Evolutionary conservation across 2,797 vertebrate genomes (phyloP), one percentile per base, ranked within the genome.

Genomic region (Myotis myotis): DNA sequence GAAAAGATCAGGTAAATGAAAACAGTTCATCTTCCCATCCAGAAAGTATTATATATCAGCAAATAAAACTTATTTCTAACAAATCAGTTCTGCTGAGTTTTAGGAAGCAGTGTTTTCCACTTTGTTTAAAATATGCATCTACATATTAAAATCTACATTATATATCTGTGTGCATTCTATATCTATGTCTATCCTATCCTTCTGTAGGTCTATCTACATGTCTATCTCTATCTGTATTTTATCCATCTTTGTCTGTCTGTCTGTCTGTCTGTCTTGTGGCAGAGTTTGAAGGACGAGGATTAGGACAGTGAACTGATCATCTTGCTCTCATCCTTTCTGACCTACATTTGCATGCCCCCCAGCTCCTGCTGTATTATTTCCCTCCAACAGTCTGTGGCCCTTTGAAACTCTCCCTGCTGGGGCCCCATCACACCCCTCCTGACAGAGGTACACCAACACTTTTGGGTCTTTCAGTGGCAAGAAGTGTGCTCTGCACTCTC

Each of bases 1-100:
- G 98, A 99, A 82, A 99, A 98, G 89, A 98, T 99, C 98, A 99
- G 99, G 99, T 99, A 68, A 76, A 38, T 44, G 53, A 30, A 41
- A 38, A 8, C 19, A 51, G 36, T 28, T 38, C n/a, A 1, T 30
- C 1, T 53, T 57, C 47, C 57, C 19, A 8, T 12, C 17, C 55
- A 19, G 23, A 47, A 76, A 33, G 17, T 33, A 55, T 38, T 55
- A 53, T 47, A 72, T 12, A 41, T 57, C 53, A 16, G 6, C 33
- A 72, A 10, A 6, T 19, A 2, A 6, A 9, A 23, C 38, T 33
- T 25, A n/a, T 4, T 70, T 84, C 57, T 72, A 23, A 11, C 17
- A 25, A 57, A 11, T n/a, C 8, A 3, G 36, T 28, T 25, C 44
- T 30, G 13, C 84, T 57, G 0, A 30, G 80, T 57, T 23, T 20